These are phyloP conservation scores for Tiliacea aurago DNA, from an alignment of 2,888 invertebrate genomes.

Conservation along the genomic window DNA sequence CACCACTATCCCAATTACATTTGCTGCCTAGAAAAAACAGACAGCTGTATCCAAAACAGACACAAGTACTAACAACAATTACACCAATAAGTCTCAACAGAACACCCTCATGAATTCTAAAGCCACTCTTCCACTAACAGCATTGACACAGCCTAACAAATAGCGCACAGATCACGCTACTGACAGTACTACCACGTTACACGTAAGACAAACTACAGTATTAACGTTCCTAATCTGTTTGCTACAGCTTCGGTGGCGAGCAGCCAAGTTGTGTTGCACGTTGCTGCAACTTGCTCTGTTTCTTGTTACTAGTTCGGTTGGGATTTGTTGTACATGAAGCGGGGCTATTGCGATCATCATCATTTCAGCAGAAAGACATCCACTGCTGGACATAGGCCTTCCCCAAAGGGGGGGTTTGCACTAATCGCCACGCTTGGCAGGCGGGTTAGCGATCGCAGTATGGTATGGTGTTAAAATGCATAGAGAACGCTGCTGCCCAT, in stretches of 20 bases:
- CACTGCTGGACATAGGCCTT: too few relatives aligned
- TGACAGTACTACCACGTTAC: slow-evolving; percentile 46
- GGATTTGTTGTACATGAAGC: slow-evolving; percentile 15
- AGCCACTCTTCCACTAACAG: slow-evolving; percentile 1
- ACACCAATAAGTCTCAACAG: background rate
- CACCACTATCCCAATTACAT: background rate
- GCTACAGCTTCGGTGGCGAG: slow-evolving; percentile 74
- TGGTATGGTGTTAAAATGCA: too few relatives aligned
- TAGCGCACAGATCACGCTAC: slow-evolving; percentile 36
- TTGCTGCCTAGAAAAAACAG: too few relatives aligned
- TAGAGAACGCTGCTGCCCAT: too few relatives aligned
- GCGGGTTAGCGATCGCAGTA: too few relatives aligned
- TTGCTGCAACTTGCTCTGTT: slow-evolving; percentile 69
- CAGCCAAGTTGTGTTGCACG: slow-evolving; percentile 73
- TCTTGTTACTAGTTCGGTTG: slow-evolving; percentile 41
- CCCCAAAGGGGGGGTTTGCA: too few relatives aligned
- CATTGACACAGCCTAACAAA: slow-evolving; percentile 4
- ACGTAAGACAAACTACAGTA: slow-evolving; percentile 71
- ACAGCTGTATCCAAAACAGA: background rate
- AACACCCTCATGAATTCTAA: background rate
- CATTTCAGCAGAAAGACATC: too few relatives aligned
- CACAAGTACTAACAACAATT: slow-evolving; percentile 1
- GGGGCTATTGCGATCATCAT: background rate
- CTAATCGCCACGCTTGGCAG: too few relatives aligned
- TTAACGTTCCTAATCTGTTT: slow-evolving; percentile 77